Percentiles rank a stretch among this genome's conserved stretches.
Conservation (phyloP, 1,140 invertebrate genomes). For the Drosophila leontia region DNA sequence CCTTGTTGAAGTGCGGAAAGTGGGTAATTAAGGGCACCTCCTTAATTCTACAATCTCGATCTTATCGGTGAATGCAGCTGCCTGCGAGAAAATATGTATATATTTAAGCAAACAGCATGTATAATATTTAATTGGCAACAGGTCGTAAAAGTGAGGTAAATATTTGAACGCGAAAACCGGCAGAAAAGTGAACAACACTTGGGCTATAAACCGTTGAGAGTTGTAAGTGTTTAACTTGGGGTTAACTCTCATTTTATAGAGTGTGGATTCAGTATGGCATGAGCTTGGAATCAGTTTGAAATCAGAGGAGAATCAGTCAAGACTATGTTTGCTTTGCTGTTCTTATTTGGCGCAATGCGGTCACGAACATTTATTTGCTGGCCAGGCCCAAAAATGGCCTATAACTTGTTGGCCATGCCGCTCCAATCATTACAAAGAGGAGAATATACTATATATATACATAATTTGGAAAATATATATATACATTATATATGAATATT, state of each 20-base stretch:
- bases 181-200: conserved; percentile 22
- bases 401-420: conserved; percentile 68
- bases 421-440: background rate
- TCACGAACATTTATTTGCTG: conserved; percentile 54
- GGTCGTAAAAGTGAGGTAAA: conserved; percentile 55
- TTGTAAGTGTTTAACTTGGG: conserved; percentile 15
- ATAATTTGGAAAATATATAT: background rate
- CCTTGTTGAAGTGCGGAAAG: background rate
- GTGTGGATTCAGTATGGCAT: background rate
- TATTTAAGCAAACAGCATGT: conserved; percentile 18
- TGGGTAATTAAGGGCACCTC: background rate
- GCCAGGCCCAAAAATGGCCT: conserved; percentile 70
- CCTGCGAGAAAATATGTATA: conserved; percentile 3
- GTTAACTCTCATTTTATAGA: conserved; percentile 5
- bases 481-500: conserved; percentile 6
- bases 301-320: conserved; percentile 9
- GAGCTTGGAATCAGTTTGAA: background rate
- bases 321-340: conserved; percentile 21
- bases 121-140: conserved; percentile 59
- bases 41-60: background rate
- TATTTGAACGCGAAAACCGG: conserved; percentile 41
- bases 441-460: background rate
- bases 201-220: conserved; percentile 6
- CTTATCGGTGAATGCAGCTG: conserved; percentile 37
- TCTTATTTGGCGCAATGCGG: conserved; percentile 70